These are phyloP conservation scores for Lampris megalopsis DNA, from an alignment of 2,113 vertebrate species.

Conservation along the genomic window DNA sequence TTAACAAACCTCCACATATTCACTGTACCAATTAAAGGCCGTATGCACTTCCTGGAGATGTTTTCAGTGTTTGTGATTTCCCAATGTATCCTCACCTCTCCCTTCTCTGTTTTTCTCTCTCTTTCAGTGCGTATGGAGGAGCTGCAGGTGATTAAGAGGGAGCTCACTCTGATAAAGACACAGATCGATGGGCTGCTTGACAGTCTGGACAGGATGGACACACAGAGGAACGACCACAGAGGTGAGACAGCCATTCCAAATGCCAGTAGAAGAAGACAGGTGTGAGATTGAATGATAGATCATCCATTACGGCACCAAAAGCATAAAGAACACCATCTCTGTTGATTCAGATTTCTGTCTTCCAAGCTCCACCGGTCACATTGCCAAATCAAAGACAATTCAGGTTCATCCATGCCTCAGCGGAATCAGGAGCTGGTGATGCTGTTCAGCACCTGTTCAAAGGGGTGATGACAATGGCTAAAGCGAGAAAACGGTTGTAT, in stretches of 20 bases:
- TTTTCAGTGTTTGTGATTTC: slow-evolving; percentile 22
- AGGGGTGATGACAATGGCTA: too few species aligned
- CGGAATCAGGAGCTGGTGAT: slow-evolving; percentile 10
- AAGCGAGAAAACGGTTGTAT: too few species aligned
- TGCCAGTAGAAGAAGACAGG: slow-evolving; percentile 47
- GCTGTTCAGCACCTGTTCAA: too few species aligned
- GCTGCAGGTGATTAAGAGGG: slow-evolving; percentile 88
- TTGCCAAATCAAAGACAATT: slow-evolving; percentile 45
- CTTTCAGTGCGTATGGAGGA: slow-evolving; percentile 84
- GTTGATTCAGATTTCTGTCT: slow-evolving; percentile 49
- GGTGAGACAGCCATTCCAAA: slow-evolving; percentile 73
- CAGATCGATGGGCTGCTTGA: slow-evolving; percentile 90
- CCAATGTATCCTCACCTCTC: slow-evolving; percentile 1
- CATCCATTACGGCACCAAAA: slow-evolving; percentile 58
- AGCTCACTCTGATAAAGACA: slow-evolving; percentile 91
- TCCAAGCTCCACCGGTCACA: slow-evolving; percentile 55
- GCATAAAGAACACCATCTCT: slow-evolving; percentile 48
- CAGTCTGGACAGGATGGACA: slow-evolving; percentile 88
- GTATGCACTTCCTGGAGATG: slow-evolving; percentile 5
- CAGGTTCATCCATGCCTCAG: slow-evolving; percentile 36
- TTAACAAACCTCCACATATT: neutral
- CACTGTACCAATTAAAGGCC: neutral
- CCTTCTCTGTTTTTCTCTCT: slow-evolving; percentile 18
- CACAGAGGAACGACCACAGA: slow-evolving; percentile 75
- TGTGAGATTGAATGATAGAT: slow-evolving; percentile 50